Evolutionary conservation across 2,797 vertebrate species (phyloP).

Genomic region (Hephaestus fuliginosus): DNA sequence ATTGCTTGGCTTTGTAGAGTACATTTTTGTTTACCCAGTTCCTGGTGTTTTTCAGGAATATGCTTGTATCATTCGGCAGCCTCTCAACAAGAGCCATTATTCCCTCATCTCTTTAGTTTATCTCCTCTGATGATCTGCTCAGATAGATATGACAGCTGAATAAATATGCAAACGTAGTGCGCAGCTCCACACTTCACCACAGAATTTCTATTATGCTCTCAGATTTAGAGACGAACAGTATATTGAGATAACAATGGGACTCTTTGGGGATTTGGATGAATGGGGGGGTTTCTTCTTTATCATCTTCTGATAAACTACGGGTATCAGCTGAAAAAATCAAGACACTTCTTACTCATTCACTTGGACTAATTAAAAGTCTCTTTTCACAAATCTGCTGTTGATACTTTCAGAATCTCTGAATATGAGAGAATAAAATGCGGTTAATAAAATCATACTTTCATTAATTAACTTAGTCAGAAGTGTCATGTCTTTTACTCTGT

Average conservation of each 20-base stretch:
- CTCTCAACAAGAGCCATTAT: slow-evolving; percentile 84
- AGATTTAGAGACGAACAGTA: slow-evolving; percentile 77
- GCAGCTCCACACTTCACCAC: slow-evolving; percentile 75
- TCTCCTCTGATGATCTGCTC: slow-evolving; percentile 86
- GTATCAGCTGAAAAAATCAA: slow-evolving; percentile 72
- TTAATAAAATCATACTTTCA: slow-evolving; percentile 64
- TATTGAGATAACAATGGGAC: slow-evolving; percentile 77
- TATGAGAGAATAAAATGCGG: slow-evolving; percentile 58
- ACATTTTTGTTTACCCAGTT: slow-evolving; percentile 76
- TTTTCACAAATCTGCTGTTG: slow-evolving; percentile 72
- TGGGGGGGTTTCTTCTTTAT: slow-evolving; percentile 63
- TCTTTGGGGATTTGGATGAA: slow-evolving; percentile 82
- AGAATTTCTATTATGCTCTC: slow-evolving; percentile 81
- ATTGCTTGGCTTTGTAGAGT: slow-evolving; percentile 67
- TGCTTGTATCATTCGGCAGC: slow-evolving; percentile 75
- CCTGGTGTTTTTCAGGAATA: slow-evolving; percentile 80
- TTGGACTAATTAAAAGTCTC: slow-evolving; percentile 77
- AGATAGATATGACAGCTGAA: slow-evolving; percentile 88
- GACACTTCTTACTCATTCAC: slow-evolving; percentile 69
- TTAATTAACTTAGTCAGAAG: slow-evolving; percentile 68
- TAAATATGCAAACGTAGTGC: slow-evolving; percentile 85
- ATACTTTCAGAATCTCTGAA: slow-evolving; percentile 72
- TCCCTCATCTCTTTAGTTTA: slow-evolving; percentile 85
- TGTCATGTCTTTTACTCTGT: slow-evolving; percentile 56
- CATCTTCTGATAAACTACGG: slow-evolving; percentile 78